Evolutionary conservation across 1,140 invertebrate species (phyloP).

Genomic region (Musca vetustissima): DNA sequence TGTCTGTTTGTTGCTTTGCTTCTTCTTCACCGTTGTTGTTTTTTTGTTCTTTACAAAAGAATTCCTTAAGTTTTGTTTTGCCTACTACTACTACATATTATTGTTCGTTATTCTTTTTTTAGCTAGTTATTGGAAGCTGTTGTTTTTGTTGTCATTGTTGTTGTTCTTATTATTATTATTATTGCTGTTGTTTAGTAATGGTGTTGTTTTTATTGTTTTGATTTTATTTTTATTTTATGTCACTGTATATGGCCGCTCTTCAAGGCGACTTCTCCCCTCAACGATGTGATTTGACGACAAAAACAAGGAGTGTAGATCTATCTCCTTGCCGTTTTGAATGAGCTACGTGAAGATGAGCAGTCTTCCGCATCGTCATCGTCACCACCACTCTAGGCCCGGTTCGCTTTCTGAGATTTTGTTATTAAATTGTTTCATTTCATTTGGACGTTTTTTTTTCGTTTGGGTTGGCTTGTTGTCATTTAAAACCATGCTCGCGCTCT

Average conservation of each 20-base stretch:
- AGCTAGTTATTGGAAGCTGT: constrained; percentile 20
- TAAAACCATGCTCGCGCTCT: too few relatives aligned
- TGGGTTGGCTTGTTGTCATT: too few relatives aligned
- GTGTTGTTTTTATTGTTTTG: constrained; percentile 25
- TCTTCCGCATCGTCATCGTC: too few relatives aligned
- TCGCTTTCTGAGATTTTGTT: too few relatives aligned
- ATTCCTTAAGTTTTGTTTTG: constrained; percentile 19
- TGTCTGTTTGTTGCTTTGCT: neutral
- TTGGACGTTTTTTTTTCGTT: too few relatives aligned
- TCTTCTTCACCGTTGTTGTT: neutral
- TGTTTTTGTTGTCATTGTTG: constrained; percentile 12
- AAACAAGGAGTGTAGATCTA: too few relatives aligned
- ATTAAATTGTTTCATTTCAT: too few relatives aligned
- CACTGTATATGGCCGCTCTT: neutral
- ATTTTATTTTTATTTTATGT: constrained; percentile 25
- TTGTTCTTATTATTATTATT: neutral
- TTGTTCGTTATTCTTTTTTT: constrained; percentile 5
- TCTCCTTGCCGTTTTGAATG: too few relatives aligned
- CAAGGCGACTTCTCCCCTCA: too few relatives aligned
- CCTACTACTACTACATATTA: constrained; percentile 3
- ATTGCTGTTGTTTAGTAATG: constrained; percentile 17
- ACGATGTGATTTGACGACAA: too few relatives aligned
- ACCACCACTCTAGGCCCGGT: too few relatives aligned
- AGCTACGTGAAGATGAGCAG: too few relatives aligned
- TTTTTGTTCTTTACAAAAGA: constrained; percentile 15